Evolutionary conservation across 1,140 invertebrate genomes (phyloP), one percentile per base, ranked within the genome.

Genomic region (Sycophaga agraensis): DNA sequence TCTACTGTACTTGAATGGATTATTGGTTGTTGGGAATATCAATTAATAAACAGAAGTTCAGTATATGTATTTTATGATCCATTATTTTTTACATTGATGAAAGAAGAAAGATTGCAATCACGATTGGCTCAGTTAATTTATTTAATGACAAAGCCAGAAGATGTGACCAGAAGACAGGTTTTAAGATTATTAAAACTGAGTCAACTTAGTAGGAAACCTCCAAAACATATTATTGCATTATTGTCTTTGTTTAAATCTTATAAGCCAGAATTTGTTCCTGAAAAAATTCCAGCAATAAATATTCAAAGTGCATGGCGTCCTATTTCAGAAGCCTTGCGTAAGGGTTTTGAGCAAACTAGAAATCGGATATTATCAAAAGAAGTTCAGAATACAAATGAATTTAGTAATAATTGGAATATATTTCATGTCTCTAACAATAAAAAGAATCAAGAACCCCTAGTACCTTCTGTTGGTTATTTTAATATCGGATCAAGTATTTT

Each of bases 201-300:
- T 4, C 12, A 63, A 22, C 62, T 50, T 49, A 67, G 66, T 21
- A 49, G 53, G 17, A 73, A 62, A 46, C 59, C 66, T 21, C 71
- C 48, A 35, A 76, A 68, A 50, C 69, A 78, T 50, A 64, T 79
- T 4, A 71, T 55, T 49, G 76, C 73, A 5, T 66, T 82, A 49
- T 63, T 82, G 16, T 79, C 70, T 71, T 74, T 81, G 40, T 82
- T 75, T 51, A 82, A 82, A 58, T 78, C 77, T 1, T 82, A 78
- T 35, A 82, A 79, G 64, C 79, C 80, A 21, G 79, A 81, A 63
- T 69, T 76, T 45, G 80, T 82, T 0, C 79, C 79, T 17, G 79
- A 82, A 57, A 75, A 69, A 58, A 71, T 80, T 45, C 35, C 66
- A 17, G 65, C 78, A 7, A 66, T 78, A 28, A 80, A 79, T 59